Conservation (phyloP, 2,113 vertebrate species). For the Nycticorax nycticorax region DNA sequence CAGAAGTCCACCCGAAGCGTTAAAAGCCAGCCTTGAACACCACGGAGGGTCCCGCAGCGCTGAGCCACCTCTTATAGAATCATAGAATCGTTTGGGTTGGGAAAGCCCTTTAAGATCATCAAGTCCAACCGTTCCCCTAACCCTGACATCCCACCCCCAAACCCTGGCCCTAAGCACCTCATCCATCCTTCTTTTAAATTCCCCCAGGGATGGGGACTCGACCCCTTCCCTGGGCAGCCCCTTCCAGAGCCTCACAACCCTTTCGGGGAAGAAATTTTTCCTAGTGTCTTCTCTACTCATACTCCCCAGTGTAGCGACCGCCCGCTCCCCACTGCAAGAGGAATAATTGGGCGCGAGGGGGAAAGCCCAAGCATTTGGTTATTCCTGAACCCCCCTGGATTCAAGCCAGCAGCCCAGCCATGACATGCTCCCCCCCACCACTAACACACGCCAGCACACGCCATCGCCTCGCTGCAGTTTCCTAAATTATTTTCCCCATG, state of each 20-base stretch:
- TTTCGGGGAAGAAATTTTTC: no score
- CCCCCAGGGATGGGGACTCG: no score
- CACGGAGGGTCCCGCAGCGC: background rate
- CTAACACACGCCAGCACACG: accelerated
- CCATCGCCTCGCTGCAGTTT: accelerated
- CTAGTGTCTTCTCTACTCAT: no score
- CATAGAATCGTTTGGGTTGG: no score
- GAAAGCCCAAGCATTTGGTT: accelerated
- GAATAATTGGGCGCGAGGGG: accelerated
- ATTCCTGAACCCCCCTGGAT: background rate
- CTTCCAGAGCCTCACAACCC: no score
- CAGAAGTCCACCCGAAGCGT: accelerated
- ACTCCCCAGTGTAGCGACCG: accelerated
- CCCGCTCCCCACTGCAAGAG: accelerated
- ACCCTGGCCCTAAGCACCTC: no score
- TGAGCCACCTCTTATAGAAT: background rate
- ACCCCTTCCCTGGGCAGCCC: no score
- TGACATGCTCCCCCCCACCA: background rate
- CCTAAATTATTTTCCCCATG: background rate
- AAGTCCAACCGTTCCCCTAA: no score
- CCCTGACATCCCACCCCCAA: no score
- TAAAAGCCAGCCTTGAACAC: background rate
- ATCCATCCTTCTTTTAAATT: no score
- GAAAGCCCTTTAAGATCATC: no score
- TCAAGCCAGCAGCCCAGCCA: accelerated